Base-by-base conservation (phyloP, 64 coral and sea anemone genomes). In the Actinia equina region DNA sequence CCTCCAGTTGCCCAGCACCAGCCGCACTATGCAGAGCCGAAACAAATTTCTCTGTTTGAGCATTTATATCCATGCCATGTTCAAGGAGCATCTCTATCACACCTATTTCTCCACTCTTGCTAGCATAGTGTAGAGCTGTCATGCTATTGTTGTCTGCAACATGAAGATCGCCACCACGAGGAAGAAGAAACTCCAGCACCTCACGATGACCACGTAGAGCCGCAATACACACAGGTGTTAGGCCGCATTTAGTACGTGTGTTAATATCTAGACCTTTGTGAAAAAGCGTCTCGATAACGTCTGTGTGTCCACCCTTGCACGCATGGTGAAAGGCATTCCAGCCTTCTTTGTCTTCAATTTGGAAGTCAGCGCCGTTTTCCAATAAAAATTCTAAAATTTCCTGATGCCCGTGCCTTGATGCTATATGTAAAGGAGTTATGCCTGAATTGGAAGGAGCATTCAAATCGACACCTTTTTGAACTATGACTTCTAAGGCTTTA, bases 291-390 rank as follows among this genome's bases (percentile, higher is more conserved):
- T 96, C 94, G 17, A 96, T 86, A 14, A 93, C 91, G 6, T 43
- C 25, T 8, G 83, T 86, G 42, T 96, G 84, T 4, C 94, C 94
- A 13, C 94, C 94, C 86, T 96, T 96, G 44, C 94, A 93, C 3
- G 88, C 94, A 63, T 96, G 94, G 42, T 96, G 94, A 59, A 96
- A 89, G 43, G 91, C 88, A 54, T 69, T 96, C 94, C 94, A 96
- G 20, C 94, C 94, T 8, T 88, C 79, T 60, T 93, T 96, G 70
- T 96, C 94, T 18, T 89, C n/a, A 27, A 84, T 80, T 83, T 93
- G 61, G 23, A 96, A 69, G 49, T 93, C 91, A 19, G 85, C 78
- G 44, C 89, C 92, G 43, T 88, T 89, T 4, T 83, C 83, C 22
- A 93, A 42, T 54, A 96, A 88, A 71, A 90, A 96, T 77, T 80